These are phyloP conservation scores for Myotis findleyi DNA, from an alignment of 2,797 vertebrate genomes.

Conservation along the genomic window DNA sequence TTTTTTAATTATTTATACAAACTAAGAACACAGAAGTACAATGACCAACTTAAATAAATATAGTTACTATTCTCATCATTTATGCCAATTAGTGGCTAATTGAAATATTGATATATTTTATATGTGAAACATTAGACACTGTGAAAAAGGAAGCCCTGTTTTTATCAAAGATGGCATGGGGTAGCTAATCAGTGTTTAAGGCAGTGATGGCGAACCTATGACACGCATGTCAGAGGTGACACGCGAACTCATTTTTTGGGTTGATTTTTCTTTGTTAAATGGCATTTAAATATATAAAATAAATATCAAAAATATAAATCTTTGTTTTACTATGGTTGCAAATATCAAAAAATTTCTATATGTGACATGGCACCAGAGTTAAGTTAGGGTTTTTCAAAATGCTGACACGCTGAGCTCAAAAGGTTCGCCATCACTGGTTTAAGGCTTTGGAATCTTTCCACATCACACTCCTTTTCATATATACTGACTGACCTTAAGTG, in stretches of 20 bases:
- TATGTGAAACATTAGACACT: slow-evolving; percentile 45
- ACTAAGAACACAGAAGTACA: background rate
- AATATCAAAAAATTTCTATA: no score
- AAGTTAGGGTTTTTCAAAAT: no score
- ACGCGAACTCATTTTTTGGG: no score
- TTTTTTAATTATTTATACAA: background rate
- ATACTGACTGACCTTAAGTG: background rate
- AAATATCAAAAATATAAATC: no score
- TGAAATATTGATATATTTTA: background rate
- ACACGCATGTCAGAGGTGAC: no score
- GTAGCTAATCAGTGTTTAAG: background rate
- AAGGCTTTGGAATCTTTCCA: background rate
- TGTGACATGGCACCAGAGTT: no score
- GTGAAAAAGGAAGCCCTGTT: background rate
- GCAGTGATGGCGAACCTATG: no score
- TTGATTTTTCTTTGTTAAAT: no score
- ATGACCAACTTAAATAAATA: background rate
- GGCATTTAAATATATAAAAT: no score
- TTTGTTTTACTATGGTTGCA: no score
- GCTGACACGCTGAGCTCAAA: no score
- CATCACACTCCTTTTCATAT: background rate
- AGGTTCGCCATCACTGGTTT: no score
- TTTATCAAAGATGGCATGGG: background rate
- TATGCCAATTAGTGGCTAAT: background rate
- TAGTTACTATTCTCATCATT: background rate